Percentiles rank a stretch among this genome's conserved stretches.
phyloP scores from a whole-genome alignment of 1,140 invertebrate species.

The Eumaeus atala region DNA sequence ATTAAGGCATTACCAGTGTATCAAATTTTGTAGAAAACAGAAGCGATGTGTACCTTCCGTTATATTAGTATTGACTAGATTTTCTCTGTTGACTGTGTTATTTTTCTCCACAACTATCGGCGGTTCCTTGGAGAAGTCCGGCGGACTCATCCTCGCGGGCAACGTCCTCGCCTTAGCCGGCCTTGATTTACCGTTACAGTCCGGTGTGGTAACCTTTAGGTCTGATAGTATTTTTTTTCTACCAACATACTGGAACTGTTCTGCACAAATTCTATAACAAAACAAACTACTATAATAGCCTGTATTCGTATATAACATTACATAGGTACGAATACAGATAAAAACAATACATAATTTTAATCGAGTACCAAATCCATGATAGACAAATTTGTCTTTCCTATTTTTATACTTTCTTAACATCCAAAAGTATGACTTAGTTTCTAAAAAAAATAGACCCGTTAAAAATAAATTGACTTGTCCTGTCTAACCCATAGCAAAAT shows the following conservation, averaged over 20 bases:
- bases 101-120: conserved; percentile 69
- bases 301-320: no score
- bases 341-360: no score
- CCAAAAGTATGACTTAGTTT: no score
- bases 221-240: conserved; percentile 81
- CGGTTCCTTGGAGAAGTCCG: conserved; percentile 73
- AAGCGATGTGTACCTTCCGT: conserved; percentile 34
- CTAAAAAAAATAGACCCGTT: no score
- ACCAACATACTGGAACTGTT: conserved; percentile 92
- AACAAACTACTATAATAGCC: conserved; percentile 2
- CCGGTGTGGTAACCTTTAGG: conserved; percentile 48
- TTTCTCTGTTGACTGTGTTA: conserved; percentile 72
- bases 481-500: no score
- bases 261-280: conserved; percentile 82
- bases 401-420: no score
- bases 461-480: no score
- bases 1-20: no score
- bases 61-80: conserved; percentile 52
- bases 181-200: conserved; percentile 72
- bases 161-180: conserved; percentile 78
- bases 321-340: no score
- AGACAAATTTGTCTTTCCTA: no score
- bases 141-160: conserved; percentile 85
- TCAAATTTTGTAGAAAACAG: not conserved
- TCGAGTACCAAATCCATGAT: no score